Evolutionary conservation across 2,888 invertebrate genomes (phyloP).

Genomic region (Acronicta leporina): DNA sequence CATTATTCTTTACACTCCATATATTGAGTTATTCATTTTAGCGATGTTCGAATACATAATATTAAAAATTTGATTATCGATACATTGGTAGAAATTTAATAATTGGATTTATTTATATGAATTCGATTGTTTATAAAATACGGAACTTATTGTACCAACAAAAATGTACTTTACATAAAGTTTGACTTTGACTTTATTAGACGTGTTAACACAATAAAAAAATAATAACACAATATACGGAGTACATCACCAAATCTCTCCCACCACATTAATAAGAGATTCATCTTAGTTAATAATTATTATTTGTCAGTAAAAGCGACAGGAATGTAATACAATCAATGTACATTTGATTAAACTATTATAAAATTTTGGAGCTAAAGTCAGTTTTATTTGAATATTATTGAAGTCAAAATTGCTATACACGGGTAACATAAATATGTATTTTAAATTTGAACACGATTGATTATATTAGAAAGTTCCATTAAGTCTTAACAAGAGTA

Average conservation of each 20-base stretch:
- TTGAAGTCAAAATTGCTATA: constrained; percentile 10
- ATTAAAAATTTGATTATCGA: too few relatives aligned
- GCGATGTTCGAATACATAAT: neutral
- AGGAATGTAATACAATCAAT: constrained; percentile 44
- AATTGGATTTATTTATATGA: too few relatives aligned
- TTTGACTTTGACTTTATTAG: too few relatives aligned
- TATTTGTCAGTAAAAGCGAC: constrained; percentile 44
- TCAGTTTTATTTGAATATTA: constrained; percentile 36
- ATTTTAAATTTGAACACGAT: constrained; percentile 38
- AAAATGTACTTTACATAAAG: too few relatives aligned
- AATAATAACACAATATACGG: constrained; percentile 2
- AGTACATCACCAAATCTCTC: neutral
- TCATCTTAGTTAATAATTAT: constrained; percentile 34
- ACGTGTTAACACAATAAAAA: neutral
- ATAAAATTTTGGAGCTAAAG: constrained; percentile 43
- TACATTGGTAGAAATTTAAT: too few relatives aligned
- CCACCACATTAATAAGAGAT: constrained; percentile 41
- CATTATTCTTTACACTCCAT: neutral
- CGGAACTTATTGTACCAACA: too few relatives aligned
- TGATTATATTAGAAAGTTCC: constrained; percentile 2
- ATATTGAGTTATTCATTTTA: neutral
- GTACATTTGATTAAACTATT: constrained; percentile 35
- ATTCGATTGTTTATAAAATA: too few relatives aligned
- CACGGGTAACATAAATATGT: constrained; percentile 25
- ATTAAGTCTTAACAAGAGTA: constrained; percentile 6